Evolutionary conservation across 1,140 invertebrate genomes (phyloP), one percentile per base, ranked within the genome.

Genomic region (Drosophila kurseongensis): DNA sequence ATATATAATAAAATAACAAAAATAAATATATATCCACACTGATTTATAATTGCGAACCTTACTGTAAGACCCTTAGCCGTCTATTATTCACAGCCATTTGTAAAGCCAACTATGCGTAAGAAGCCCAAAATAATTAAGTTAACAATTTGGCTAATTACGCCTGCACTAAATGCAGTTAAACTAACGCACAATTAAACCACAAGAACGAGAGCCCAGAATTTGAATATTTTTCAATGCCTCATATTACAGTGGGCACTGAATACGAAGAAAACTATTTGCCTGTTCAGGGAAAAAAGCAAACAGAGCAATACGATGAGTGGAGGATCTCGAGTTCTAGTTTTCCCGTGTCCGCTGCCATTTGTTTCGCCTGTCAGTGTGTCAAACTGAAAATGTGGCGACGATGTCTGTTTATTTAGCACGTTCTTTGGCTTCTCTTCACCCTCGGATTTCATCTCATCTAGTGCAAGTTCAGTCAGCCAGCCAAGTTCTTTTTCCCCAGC

Each of bases 351-450:
- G 18, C 65, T 57, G 42, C 42, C 47, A 71, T 71, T 71, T 71
- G 67, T 71, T 71, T 71, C 36, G 45, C 67, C 67, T 69, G 67
- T 71, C 67, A 71, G 51, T 71, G 67, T 71, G 67, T 71, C 65
- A 71, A 71, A 58, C 44, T 29, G 67, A 71, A 71, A 71, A 71
- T 71, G 67, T 71, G 67, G 67, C 67, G 67, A 71, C 67, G 66
- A 71, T 71, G 67, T 71, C 67, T 71, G 52, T 71, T 71, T 71
- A 71, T 71, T 71, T 71, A 71, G 67, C 67, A 71, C 67, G 67
- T 71, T 71, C 52, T 57, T 68, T 48, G 52, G 67, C 66, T 71
- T 58, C 66, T 57, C 13, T 18, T 57, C 27, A 58, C 50, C 65
- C 65, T 29, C 44, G 18, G 56, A 71, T 71, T 45, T 32, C 29